phyloP scores from a whole-genome alignment of 1,140 invertebrate genomes.

The Drosophila miranda region DNA sequence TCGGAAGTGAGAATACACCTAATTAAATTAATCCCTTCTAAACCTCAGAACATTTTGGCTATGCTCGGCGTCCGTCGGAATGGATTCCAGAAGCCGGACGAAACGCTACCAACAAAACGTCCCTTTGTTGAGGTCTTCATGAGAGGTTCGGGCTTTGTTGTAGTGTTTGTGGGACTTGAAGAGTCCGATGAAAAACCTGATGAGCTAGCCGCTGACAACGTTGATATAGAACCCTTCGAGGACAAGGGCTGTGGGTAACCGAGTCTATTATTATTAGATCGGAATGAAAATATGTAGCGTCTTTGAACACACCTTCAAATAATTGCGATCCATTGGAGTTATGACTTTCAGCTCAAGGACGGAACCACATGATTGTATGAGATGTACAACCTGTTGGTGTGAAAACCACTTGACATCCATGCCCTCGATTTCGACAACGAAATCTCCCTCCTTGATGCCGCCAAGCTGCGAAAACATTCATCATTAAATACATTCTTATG shows the following conservation, averaged over 20 bases:
- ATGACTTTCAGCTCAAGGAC: constrained; percentile 91
- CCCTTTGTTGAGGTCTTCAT: constrained; percentile 67
- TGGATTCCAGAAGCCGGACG: constrained; percentile 79
- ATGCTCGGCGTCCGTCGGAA: constrained; percentile 79
- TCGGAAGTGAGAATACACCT: constrained; percentile 6
- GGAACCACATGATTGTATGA: constrained; percentile 91
- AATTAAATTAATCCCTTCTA: constrained; percentile 1
- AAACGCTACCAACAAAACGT: constrained; percentile 70
- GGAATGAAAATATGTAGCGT: neutral
- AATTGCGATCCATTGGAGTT: constrained; percentile 93
- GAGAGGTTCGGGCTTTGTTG: constrained; percentile 72
- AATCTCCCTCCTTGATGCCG: constrained; percentile 96
- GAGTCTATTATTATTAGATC: neutral
- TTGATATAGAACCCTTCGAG: constrained; percentile 77
- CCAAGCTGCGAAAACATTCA: constrained; percentile 86
- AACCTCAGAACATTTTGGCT: constrained; percentile 73
- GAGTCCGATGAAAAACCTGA: constrained; percentile 80
- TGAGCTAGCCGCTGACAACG: constrained; percentile 75
- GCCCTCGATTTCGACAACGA: constrained; percentile 94
- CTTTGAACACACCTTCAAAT: constrained; percentile 85
- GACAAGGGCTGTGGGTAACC: constrained; percentile 59
- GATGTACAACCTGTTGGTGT: constrained; percentile 94
- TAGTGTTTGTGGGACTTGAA: constrained; percentile 73
- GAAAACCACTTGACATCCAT: constrained; percentile 96
- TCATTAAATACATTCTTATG: constrained; percentile 7